Evolutionary conservation across 2,888 invertebrate genomes (phyloP).

Genomic region (Stenoptilia bipunctidactyla): DNA sequence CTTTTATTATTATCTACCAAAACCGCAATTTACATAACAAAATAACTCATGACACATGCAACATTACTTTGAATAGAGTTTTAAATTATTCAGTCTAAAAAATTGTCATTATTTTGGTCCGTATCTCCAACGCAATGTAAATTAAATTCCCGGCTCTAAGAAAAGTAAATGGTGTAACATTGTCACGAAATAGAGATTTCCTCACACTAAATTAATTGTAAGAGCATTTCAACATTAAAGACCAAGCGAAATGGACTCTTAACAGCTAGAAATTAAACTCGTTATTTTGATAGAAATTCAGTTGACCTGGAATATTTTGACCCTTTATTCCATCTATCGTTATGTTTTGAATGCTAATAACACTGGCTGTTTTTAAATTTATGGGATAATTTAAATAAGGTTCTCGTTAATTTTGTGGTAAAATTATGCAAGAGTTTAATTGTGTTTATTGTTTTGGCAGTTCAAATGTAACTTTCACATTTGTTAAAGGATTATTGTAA

Average conservation of each 20-base stretch:
- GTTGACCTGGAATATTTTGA: constrained; percentile 57
- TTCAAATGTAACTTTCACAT: too few species aligned
- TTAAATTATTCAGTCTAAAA: not conserved
- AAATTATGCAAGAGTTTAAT: constrained; percentile 36
- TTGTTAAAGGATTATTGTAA: too few species aligned
- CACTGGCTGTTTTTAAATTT: constrained; percentile 45
- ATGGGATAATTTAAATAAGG: constrained; percentile 56
- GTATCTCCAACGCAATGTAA: constrained; percentile 22
- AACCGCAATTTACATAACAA: too few species aligned
- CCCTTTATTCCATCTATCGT: constrained; percentile 56
- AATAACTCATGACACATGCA: too few species aligned
- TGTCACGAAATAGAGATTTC: constrained; percentile 58
- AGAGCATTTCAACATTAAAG: constrained; percentile 4
- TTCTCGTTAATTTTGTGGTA: constrained; percentile 35
- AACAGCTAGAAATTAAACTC: constrained; percentile 46
- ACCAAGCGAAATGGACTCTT: constrained; percentile 49
- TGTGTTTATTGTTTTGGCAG: constrained; percentile 30
- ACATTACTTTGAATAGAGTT: too few species aligned
- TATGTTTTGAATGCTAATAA: constrained; percentile 59
- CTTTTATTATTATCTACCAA: too few species aligned
- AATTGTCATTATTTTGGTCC: not conserved
- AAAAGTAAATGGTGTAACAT: constrained; percentile 47
- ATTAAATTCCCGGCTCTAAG: constrained; percentile 32
- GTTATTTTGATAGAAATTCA: constrained; percentile 48
- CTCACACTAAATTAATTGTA: constrained; percentile 58